phyloP scores from a whole-genome alignment of 2,113 vertebrate species.

The Fregata magnificens region DNA sequence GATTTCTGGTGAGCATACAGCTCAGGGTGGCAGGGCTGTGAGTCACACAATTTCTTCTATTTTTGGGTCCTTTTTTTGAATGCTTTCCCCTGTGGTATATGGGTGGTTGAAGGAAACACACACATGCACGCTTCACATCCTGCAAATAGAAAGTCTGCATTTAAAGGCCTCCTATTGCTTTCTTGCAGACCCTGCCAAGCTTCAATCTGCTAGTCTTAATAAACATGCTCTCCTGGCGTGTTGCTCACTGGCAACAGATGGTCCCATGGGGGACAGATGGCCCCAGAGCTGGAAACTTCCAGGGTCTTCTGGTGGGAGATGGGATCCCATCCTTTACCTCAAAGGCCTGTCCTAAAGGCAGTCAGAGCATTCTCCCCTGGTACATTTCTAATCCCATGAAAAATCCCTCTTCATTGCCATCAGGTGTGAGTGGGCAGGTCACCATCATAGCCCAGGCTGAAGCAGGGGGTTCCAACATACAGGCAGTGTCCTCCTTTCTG shows the following conservation, averaged over 20 bases:
- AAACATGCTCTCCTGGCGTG: conserved; percentile 11
- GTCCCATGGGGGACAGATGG: conserved; percentile 25
- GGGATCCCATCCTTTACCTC: background rate
- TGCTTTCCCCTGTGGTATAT: conserved; percentile 16
- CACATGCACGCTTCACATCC: background rate
- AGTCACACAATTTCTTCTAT: conserved; percentile 18
- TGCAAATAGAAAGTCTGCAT: conserved; percentile 53
- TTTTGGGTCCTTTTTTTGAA: conserved; percentile 30
- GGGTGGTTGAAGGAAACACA: conserved; percentile 29
- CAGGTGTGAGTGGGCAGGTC: background rate
- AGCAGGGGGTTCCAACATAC: background rate
- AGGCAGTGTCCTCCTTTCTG: background rate
- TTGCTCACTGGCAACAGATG: conserved; percentile 41
- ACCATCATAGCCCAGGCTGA: background rate
- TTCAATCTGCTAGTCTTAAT: conserved; percentile 46
- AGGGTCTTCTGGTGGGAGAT: background rate
- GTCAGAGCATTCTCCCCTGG: background rate
- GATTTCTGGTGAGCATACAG: conserved; percentile 7
- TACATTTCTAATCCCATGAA: background rate
- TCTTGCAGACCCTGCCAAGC: conserved; percentile 28
- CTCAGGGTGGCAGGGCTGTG: background rate
- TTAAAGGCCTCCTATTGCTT: conserved; percentile 44
- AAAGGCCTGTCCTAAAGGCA: background rate
- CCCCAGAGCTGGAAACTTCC: conserved; percentile 7
- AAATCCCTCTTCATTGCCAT: background rate